phyloP scores from a whole-genome alignment of 2,797 vertebrate genomes.

The Arctocebus calabarensis region DNA sequence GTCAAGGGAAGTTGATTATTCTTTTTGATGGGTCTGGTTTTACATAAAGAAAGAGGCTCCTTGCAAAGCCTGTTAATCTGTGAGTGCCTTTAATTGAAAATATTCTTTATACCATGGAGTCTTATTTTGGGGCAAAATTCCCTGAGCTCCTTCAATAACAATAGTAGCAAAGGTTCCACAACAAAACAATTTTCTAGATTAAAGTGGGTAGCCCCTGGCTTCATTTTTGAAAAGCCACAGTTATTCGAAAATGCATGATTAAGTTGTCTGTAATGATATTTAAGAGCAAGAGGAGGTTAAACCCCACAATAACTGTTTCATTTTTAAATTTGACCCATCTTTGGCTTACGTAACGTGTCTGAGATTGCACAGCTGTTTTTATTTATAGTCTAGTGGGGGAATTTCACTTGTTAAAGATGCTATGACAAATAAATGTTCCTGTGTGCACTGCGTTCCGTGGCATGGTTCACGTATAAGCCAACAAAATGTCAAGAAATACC shows the following conservation, averaged over 20 bases:
- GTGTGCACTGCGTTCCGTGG: conserved; percentile 72
- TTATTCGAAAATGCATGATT: conserved; percentile 14
- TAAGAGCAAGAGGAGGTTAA: conserved; percentile 29
- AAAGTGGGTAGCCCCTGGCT: background rate
- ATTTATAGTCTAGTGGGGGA: conserved; percentile 76
- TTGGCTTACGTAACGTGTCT: conserved; percentile 63
- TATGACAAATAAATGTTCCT: conserved; percentile 76
- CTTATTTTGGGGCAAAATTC: background rate
- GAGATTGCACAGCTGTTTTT: conserved; percentile 78
- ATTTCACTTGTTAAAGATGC: conserved; percentile 76
- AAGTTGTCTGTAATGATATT: conserved; percentile 22
- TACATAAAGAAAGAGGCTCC: background rate
- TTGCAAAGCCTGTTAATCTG: background rate
- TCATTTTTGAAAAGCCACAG: background rate
- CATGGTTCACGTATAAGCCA: conserved; percentile 66
- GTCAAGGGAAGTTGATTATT: background rate
- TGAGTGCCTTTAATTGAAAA: background rate
- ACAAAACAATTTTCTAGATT: background rate
- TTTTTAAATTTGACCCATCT: conserved; percentile 63
- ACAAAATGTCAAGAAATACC: conserved; percentile 74
- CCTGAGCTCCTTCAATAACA: background rate
- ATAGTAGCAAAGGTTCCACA: background rate
- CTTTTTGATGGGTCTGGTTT: background rate
- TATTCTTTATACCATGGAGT: background rate
- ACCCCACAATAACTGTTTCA: conserved; percentile 59